A percentile compares a stretch with the other conserved stretches of the same genome.
These are phyloP conservation scores for Leptopterna dolabrata DNA, from an alignment of 2,888 invertebrate genomes.

Conservation along the genomic window DNA sequence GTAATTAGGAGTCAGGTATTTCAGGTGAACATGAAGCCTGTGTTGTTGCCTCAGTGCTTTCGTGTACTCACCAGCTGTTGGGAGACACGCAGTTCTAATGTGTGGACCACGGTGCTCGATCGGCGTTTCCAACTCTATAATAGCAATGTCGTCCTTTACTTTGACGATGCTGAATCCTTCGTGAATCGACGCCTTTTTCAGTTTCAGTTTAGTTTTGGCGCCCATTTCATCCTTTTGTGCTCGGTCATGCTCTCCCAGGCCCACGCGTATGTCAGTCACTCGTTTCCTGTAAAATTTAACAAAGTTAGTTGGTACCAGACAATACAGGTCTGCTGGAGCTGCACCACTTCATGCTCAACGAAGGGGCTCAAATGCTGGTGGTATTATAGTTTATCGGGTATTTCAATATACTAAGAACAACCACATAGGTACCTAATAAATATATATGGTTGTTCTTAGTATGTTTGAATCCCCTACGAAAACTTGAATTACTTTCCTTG, in stretches of 20 bases:
- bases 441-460: too few species aligned
- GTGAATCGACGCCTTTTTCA: slow-evolving; percentile 74
- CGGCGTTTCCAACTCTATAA: slow-evolving; percentile 75
- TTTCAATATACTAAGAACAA: too few species aligned
- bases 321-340: too few species aligned
- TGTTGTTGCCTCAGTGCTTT: neutral
- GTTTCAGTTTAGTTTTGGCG: slow-evolving; percentile 69
- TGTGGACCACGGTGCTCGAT: slow-evolving; percentile 69
- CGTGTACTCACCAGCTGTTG: slow-evolving; percentile 66
- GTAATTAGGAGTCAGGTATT: too few species aligned
- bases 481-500: too few species aligned
- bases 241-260: slow-evolving; percentile 80
- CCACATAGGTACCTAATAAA: too few species aligned
- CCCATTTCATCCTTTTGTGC: slow-evolving; percentile 72
- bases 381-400: too few species aligned
- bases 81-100: slow-evolving; percentile 82
- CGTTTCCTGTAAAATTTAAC: slow-evolving; percentile 47
- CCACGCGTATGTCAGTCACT: slow-evolving; percentile 70
- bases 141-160: slow-evolving; percentile 87
- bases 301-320: neutral
- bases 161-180: slow-evolving; percentile 78
- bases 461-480: too few species aligned
- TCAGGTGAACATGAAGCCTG: too few species aligned
- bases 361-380: too few species aligned
- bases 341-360: too few species aligned